Base-by-base conservation (phyloP, 2,888 invertebrate genomes). In the Coremacera marginata region DNA sequence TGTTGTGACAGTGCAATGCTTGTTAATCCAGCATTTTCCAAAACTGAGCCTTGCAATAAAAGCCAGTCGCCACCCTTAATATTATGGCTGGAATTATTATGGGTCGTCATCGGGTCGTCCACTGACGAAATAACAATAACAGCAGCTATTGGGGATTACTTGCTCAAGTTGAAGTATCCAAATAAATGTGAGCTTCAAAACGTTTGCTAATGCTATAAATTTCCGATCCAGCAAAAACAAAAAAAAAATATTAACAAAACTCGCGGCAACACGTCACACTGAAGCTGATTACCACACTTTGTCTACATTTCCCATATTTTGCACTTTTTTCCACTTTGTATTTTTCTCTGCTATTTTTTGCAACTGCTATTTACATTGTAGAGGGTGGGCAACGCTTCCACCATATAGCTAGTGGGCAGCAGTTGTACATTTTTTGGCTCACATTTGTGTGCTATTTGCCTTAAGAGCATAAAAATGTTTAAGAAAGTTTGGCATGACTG, bases 131-230 rank as follows among this genome's bases (percentile, higher is more conserved):
- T 25, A n/a, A 27, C 49, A 16, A 70, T n/a, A 70, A 70, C 52
- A 70, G 27, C 49, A 22, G 68, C 68, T 25, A 49, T 25, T 4
- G 60, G 16, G 68, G 60, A 72, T 72, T 75, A 78, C 27, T 70
- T 75, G 52, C 68, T 78, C 78, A 72, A 72, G 67, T 75, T 75
- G 78, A 78, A 78, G 27, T 75, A 78, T 76, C 72, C 77, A 72
- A 75, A 77, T 77, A 73, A 77, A 52, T 52, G 70, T 70, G 14
- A 55, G 62, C 62, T 60, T 60, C 51, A 71, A 72, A 71, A 72
- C 25, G 52, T 65, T 51, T 22, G 31, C n/a, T 52, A 34, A 63
- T 34, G 73, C 25, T n/a, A 60, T 49, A 19, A 22, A 49, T 49
- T 44, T 52, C 34, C 27, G 27, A 70, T 37, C 16, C 27, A 60